Conservation (phyloP, 2,113 vertebrate genomes). For the Pterocles burchelli region DNA sequence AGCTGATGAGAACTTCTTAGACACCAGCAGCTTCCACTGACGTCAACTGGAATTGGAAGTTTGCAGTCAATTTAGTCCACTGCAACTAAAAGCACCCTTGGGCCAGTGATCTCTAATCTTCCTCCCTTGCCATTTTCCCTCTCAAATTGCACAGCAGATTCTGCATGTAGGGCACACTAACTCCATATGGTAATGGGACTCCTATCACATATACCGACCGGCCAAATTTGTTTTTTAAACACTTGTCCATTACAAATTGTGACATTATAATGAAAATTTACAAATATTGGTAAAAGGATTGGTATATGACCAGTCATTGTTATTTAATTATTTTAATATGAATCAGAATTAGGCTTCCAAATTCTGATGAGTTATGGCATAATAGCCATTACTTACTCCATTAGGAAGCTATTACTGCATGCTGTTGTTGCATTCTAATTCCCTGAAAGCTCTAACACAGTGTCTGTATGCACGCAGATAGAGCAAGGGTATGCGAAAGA, state of each 20-base stretch:
- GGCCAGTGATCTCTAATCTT: constrained; percentile 26
- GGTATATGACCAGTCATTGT: neutral
- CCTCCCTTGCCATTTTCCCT: neutral
- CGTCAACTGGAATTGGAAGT: constrained; percentile 45
- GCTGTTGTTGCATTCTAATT: neutral
- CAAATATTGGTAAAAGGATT: neutral
- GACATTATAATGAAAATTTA: neutral
- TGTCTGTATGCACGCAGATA: neutral
- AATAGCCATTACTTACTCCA: neutral
- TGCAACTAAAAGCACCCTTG: neutral
- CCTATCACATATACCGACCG: accelerated
- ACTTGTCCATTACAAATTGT: neutral
- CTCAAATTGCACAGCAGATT: neutral
- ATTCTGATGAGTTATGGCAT: neutral
- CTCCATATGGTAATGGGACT: neutral
- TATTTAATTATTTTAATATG: neutral
- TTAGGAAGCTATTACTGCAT: neutral
- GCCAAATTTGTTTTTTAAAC: neutral
- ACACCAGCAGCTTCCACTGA: constrained; percentile 29
- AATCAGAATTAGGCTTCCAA: neutral
- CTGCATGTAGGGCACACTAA: neutral
- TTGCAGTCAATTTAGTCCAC: constrained; percentile 26
- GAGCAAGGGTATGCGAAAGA: neutral
- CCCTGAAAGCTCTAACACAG: neutral
- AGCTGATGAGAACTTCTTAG: constrained; percentile 55